Conservation (phyloP, 2,888 invertebrate species). For the Andrena praecox region DNA sequence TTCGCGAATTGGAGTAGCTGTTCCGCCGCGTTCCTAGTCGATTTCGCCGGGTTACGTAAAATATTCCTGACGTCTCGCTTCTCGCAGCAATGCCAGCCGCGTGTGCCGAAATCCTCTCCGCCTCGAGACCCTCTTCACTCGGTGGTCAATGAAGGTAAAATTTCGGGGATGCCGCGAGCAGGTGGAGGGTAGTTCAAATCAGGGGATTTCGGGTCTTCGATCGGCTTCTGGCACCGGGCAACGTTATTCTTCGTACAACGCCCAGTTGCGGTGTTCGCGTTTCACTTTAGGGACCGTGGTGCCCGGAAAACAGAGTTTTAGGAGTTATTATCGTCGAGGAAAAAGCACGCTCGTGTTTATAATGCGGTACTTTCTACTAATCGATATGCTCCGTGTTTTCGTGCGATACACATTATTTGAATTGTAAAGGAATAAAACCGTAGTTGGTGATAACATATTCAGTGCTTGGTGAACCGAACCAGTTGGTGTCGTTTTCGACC, state of each 20-base stretch:
- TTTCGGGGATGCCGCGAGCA: neutral
- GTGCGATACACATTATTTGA: neutral
- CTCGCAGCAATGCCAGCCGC: neutral
- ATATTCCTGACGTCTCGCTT: conserved; percentile 23
- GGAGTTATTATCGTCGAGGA: neutral
- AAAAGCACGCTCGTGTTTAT: neutral
- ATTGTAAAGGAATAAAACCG: neutral
- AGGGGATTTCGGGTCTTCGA: conserved; percentile 5
- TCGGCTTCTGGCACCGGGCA: conserved; percentile 27
- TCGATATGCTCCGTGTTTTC: conserved; percentile 14
- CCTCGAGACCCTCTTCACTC: neutral
- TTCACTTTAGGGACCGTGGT: neutral
- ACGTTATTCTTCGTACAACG: conserved; percentile 49
- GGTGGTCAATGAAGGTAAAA: neutral
- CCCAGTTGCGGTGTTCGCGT: conserved; percentile 49
- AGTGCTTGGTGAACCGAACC: no score
- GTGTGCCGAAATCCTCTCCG: neutral
- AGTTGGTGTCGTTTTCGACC: no score
- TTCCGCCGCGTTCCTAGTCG: no score
- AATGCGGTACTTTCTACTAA: neutral
- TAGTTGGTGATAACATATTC: neutral
- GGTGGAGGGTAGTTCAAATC: neutral
- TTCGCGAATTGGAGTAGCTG: neutral
- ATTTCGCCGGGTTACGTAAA: conserved; percentile 49
- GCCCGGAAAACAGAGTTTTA: conserved; percentile 24